Evolutionary conservation across 2,888 invertebrate genomes (phyloP).

Genomic region (Drosophila subquinaria): DNA sequence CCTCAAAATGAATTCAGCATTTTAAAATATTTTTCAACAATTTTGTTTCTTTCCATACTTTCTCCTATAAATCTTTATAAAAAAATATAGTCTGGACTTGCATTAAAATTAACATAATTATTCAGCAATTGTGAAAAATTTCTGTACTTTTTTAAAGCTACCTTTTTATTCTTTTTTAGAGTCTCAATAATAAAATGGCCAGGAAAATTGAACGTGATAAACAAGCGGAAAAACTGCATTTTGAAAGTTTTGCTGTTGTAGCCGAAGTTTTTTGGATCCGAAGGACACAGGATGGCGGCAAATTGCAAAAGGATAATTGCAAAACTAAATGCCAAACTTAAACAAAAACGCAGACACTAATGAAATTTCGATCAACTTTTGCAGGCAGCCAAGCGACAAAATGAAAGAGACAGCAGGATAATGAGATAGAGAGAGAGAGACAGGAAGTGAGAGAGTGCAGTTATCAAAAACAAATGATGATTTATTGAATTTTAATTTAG

Average conservation of each 20-base stretch:
- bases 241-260: constrained; percentile 54
- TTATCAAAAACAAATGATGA: constrained; percentile 76
- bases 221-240: constrained; percentile 69
- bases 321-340: constrained; percentile 74
- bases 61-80: too few relatives aligned
- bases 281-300: constrained; percentile 41
- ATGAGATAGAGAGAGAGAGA: constrained; percentile 1
- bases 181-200: constrained; percentile 27
- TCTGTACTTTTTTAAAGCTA: not conserved
- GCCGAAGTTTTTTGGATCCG: constrained; percentile 39
- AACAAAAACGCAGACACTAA: constrained; percentile 80
- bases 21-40: too few relatives aligned
- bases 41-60: too few relatives aligned
- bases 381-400: constrained; percentile 34
- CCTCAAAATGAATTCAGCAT: too few relatives aligned
- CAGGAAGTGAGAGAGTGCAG: constrained; percentile 33
- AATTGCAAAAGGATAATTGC: constrained; percentile 69
- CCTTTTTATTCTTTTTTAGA: not conserved
- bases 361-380: constrained; percentile 83
- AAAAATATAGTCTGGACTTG: too few relatives aligned
- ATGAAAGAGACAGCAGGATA: not conserved
- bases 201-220: constrained; percentile 51
- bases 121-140: not conserved
- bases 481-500: constrained; percentile 84
- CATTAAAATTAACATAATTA: not conserved